These are phyloP conservation scores for Coreius guichenoti DNA, from an alignment of 2,797 vertebrate species.

Conservation along the genomic window DNA sequence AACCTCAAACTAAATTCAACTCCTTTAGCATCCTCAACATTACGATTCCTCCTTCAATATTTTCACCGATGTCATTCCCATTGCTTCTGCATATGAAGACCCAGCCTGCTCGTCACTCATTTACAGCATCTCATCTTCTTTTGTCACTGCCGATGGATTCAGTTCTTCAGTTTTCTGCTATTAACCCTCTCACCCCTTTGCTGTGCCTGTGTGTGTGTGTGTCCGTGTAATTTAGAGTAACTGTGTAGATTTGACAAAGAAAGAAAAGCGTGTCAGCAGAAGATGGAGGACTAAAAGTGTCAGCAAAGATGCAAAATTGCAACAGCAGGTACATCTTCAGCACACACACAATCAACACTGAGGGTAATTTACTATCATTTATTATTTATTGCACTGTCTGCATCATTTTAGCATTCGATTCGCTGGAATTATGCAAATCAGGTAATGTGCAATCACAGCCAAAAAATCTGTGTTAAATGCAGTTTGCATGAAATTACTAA, in stretches of 20 bases:
- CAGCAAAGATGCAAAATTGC: slow-evolving; percentile 99
- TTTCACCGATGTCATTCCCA: slow-evolving; percentile 3
- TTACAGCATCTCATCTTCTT: slow-evolving; percentile 58
- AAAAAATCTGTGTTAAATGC: not conserved
- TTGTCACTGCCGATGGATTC: slow-evolving; percentile 59
- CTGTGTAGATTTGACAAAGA: slow-evolving; percentile 99
- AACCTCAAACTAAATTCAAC: not conserved
- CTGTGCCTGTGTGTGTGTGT: slow-evolving; percentile 36
- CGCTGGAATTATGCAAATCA: not conserved
- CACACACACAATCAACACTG: slow-evolving; percentile 42
- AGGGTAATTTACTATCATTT: not conserved
- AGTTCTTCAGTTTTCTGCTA: slow-evolving; percentile 54
- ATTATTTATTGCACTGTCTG: not conserved
- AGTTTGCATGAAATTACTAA: not conserved
- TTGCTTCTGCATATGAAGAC: not conserved
- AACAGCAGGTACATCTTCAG: slow-evolving; percentile 92
- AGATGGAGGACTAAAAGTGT: slow-evolving; percentile 99
- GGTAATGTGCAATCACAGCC: not conserved
- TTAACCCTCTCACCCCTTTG: slow-evolving; percentile 69
- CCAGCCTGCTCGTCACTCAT: not conserved
- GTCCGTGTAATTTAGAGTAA: slow-evolving; percentile 90
- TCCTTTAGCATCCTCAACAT: not conserved
- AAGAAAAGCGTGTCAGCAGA: slow-evolving; percentile 98
- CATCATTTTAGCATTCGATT: not conserved
- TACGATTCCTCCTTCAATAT: not conserved